Percentiles rank a stretch among this genome's conserved stretches.
Evolutionary conservation across 1,140 invertebrate genomes (phyloP).

Genomic region (Choristoneura fumiferana): DNA sequence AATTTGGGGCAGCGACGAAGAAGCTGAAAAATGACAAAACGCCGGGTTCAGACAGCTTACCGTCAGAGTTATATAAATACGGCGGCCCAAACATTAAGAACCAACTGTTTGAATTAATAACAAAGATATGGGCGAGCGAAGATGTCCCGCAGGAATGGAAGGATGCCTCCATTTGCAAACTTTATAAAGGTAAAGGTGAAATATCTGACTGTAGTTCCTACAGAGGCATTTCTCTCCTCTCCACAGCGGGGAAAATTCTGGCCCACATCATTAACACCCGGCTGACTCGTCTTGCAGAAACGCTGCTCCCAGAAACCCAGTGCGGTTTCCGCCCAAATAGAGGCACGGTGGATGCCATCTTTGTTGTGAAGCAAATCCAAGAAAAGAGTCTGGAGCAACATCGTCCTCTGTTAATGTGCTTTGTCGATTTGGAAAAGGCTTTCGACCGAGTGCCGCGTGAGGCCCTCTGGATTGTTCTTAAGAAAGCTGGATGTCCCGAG

Average conservation of each 20-base stretch:
- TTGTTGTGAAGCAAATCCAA: not conserved
- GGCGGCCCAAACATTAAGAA: conserved; percentile 19
- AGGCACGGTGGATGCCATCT: not conserved
- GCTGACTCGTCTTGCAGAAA: not conserved
- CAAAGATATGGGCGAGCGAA: conserved; percentile 24
- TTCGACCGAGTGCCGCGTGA: conserved; percentile 18
- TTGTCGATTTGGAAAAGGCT: not conserved
- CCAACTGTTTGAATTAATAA: conserved; percentile 22
- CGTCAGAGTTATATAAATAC: conserved; percentile 28
- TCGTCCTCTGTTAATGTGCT: not conserved
- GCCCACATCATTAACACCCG: conserved; percentile 21
- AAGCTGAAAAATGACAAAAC: conserved; percentile 25
- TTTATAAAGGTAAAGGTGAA: conserved; percentile 20
- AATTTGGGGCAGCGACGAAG: conserved; percentile 20
- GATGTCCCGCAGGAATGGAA: conserved; percentile 28
- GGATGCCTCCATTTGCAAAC: conserved; percentile 17
- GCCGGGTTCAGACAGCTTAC: conserved; percentile 22
- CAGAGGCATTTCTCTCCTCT: conserved; percentile 14
- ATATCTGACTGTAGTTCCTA: conserved; percentile 8
- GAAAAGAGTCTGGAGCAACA: not conserved
- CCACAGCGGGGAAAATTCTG: conserved; percentile 5
- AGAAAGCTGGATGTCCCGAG: conserved; percentile 26
- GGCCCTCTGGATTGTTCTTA: conserved; percentile 25
- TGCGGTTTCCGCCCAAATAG: not conserved
- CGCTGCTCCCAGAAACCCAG: not conserved